phyloP scores from a whole-genome alignment of 2,113 vertebrate genomes.

The Zosterops lateralis region DNA sequence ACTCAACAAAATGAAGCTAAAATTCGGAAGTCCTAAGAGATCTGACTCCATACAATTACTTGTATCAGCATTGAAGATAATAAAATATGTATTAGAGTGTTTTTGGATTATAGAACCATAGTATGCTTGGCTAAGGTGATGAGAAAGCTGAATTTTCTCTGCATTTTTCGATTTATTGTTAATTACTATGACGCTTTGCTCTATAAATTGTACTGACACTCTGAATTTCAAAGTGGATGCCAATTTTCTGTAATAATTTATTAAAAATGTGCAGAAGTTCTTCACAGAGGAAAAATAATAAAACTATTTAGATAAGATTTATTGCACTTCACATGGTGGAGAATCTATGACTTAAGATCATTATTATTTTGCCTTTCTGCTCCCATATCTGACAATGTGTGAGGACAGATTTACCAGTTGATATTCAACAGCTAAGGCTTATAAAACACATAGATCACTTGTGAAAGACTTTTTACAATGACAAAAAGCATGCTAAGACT shows the following conservation, averaged over 20 bases:
- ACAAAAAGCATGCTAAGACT: background rate
- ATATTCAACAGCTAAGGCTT: background rate
- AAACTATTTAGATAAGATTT: slow-evolving; percentile 61
- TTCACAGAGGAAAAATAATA: slow-evolving; percentile 25
- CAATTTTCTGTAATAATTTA: slow-evolving; percentile 54
- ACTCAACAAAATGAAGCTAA: background rate
- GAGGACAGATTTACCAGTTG: slow-evolving; percentile 24
- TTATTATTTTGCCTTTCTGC: slow-evolving; percentile 4
- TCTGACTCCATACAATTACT: background rate
- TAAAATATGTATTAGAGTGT: background rate
- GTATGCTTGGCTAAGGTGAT: background rate
- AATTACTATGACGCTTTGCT: slow-evolving; percentile 40
- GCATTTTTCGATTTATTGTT: slow-evolving; percentile 51
- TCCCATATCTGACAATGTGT: background rate
- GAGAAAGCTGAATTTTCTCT: slow-evolving; percentile 29
- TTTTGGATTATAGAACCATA: background rate
- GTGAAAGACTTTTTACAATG: background rate
- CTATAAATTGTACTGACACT: slow-evolving; percentile 43
- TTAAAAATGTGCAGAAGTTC: slow-evolving; percentile 33
- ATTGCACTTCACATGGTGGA: background rate
- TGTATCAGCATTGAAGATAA: background rate
- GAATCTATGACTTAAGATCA: background rate
- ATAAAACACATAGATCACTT: background rate
- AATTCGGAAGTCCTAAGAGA: background rate
- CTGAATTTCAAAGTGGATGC: slow-evolving; percentile 30